These are phyloP conservation scores for Gymnoscelis rufifasciata DNA, from an alignment of 2,888 invertebrate species.

Conservation along the genomic window DNA sequence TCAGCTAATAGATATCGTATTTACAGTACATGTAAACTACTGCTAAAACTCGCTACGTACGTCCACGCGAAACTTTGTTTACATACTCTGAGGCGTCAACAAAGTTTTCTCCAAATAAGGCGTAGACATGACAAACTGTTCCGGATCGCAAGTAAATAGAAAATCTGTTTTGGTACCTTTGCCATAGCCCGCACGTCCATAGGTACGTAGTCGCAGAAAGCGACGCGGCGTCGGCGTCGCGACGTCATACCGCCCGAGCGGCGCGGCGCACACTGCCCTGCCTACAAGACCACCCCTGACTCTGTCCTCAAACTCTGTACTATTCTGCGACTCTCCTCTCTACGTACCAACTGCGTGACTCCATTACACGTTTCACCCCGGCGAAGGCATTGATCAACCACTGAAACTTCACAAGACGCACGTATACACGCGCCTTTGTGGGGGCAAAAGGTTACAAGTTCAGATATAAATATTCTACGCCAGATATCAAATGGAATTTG, in stretches of 20 bases:
- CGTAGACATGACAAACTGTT: background rate
- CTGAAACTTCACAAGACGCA: conserved; percentile 1
- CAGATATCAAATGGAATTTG: background rate
- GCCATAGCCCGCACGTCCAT: conserved; percentile 73
- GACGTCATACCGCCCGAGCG: conserved; percentile 60
- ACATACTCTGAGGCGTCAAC: conserved; percentile 5
- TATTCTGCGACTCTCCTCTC: conserved; percentile 15
- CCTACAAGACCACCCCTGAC: conserved; percentile 4
- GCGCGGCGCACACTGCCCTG: conserved; percentile 57
- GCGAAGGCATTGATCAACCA: background rate
- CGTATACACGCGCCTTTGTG: too few relatives aligned
- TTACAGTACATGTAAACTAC: too few relatives aligned
- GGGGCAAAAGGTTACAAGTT: too few relatives aligned
- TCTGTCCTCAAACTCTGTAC: conserved; percentile 4
- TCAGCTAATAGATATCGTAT: too few relatives aligned
- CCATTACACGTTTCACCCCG: conserved; percentile 5
- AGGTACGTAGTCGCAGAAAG: conserved; percentile 69
- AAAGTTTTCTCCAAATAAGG: background rate
- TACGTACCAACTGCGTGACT: conserved; percentile 10
- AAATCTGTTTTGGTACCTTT: conserved; percentile 48
- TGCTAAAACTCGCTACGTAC: background rate
- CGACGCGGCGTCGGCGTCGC: conserved; percentile 70
- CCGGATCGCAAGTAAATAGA: background rate
- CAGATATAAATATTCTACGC: background rate
- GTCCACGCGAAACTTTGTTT: conserved; percentile 1